Evolutionary conservation across 2,888 invertebrate species (phyloP).

Genomic region (Thecophora atra): DNA sequence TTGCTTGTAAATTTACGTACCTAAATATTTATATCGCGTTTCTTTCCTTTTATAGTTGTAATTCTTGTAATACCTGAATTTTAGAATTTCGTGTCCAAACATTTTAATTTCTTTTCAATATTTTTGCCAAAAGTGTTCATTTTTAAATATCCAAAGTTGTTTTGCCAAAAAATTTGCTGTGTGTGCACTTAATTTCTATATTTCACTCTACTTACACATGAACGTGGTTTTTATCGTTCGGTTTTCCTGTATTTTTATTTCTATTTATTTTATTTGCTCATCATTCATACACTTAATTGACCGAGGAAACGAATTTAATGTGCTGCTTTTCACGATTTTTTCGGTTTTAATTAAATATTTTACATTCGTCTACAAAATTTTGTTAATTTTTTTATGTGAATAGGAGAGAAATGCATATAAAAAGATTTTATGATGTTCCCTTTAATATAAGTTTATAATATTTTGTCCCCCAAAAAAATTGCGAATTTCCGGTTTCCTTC

Average conservation of each 20-base stretch:
- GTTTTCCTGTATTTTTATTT: not conserved
- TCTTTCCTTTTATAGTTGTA: conserved; percentile 50
- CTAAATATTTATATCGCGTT: conserved; percentile 38
- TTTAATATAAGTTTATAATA: too few relatives aligned
- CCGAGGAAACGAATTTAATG: not conserved
- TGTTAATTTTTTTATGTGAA: too few relatives aligned
- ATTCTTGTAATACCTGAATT: conserved; percentile 62
- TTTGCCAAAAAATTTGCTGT: too few relatives aligned
- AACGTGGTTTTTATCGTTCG: not conserved
- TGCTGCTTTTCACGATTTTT: too few relatives aligned
- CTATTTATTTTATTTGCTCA: not conserved
- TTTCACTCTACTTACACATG: conserved; percentile 7
- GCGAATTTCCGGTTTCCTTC: too few relatives aligned
- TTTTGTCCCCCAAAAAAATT: too few relatives aligned
- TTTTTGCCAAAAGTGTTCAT: conserved; percentile 19
- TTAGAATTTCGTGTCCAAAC: conserved; percentile 66
- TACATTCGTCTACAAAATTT: too few relatives aligned
- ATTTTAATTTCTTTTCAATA: conserved; percentile 46
- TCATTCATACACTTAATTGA: conserved; percentile 15
- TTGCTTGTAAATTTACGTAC: conserved; percentile 46
- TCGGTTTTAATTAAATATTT: too few relatives aligned
- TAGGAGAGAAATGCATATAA: too few relatives aligned
- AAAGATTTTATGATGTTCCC: too few relatives aligned
- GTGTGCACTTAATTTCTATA: conserved; percentile 11
- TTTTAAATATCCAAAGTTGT: conserved; percentile 3